Evolutionary conservation across 2,113 vertebrate genomes (phyloP), one percentile per base, ranked within the genome.

Genomic region (Brachirus orientalis): DNA sequence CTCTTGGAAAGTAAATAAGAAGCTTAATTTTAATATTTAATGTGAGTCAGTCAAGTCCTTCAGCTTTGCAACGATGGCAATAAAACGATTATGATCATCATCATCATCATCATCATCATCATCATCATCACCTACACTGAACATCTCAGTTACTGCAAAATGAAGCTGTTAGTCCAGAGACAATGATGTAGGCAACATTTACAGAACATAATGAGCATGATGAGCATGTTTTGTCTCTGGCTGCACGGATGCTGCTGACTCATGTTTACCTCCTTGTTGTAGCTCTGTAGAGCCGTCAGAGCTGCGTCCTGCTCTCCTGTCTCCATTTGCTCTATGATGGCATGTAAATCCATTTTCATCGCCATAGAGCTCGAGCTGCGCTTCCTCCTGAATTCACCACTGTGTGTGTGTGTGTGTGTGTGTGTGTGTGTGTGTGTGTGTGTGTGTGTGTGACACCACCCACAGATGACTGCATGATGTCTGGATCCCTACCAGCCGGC

Each of bases 251-350:
- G 10, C 36, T 38, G 10, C 1, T n/a, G 33, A 40, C 38, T 40
- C 6, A 8, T 37, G 38, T 51, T 69, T 91, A 94, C 93, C 93
- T 93, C 77, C 60, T 74, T 75, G 85, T 96, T 98, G 90, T 93
- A 96, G 40, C 83, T 69, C 87, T 92, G 94, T 46, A 98, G 85
- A 48, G 95, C 95, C 51, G 75, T 82, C 72, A 95, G 60, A 16
- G 92, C 91, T 0, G 74, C 57, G 50, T 95, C 94, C 58, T 97
- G 95, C 17, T 95, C 90, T 11, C 94, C 95, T 0, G 88, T 91
- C 87, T 95, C 94, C 90, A 98, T 82, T 0, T 93, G 92, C 69
- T 94, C 92, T 11, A 95, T 93, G 19, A 95, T 90, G 1, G 44
- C 78, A 79, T 88, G 78, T 68, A 96, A 86, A 71, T 97, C 95